phyloP scores from a whole-genome alignment of 2,797 vertebrate genomes.

The Characodon lateralis region DNA sequence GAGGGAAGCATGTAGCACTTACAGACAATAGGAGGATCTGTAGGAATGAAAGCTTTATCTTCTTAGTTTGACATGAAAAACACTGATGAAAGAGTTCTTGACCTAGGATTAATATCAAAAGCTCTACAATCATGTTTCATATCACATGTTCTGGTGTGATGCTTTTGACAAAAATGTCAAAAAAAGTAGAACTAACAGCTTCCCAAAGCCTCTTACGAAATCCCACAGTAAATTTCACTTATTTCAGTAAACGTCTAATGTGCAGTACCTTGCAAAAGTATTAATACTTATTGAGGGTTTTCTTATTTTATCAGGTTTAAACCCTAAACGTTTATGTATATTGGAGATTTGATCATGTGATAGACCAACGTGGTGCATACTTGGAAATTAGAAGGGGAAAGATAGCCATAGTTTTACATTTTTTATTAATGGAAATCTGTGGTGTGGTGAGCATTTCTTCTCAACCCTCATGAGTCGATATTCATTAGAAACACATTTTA shows the following conservation, averaged over 20 bases:
- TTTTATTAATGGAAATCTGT: too few species aligned
- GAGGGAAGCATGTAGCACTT: conserved; percentile 46
- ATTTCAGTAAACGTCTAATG: not conserved
- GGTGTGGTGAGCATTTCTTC: too few species aligned
- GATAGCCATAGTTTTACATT: too few species aligned
- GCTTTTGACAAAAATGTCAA: too few species aligned
- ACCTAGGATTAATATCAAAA: conserved; percentile 21
- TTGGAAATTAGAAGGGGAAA: too few species aligned
- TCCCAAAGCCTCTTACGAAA: not conserved
- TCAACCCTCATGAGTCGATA: too few species aligned
- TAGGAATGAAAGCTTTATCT: conserved; percentile 45
- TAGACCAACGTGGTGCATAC: not conserved
- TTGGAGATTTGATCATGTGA: not conserved
- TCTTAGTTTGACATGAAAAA: conserved; percentile 20
- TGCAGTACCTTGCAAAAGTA: not conserved
- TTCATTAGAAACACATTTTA: too few species aligned
- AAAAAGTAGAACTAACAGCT: not conserved
- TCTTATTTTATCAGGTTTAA: not conserved
- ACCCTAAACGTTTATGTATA: not conserved
- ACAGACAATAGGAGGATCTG: conserved; percentile 61
- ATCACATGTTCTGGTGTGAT: not conserved
- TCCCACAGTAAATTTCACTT: not conserved
- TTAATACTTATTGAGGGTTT: not conserved
- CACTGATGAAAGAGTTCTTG: conserved; percentile 51
- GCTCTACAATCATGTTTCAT: conserved; percentile 9